Conservation (phyloP, 1,140 invertebrate species). For the Cyphomyrmex costatus region DNA sequence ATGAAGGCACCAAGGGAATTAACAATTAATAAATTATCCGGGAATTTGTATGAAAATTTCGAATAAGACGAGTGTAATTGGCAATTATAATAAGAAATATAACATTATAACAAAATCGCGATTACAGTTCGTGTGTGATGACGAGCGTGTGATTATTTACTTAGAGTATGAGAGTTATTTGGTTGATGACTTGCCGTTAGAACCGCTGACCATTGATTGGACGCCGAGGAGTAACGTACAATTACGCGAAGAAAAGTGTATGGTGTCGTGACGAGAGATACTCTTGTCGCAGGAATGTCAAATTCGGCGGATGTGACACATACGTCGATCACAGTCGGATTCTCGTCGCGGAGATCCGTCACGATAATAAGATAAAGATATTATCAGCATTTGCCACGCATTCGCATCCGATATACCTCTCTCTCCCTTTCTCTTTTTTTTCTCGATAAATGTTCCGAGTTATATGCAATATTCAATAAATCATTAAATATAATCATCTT, state of each 20-base stretch:
- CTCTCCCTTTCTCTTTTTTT: background rate
- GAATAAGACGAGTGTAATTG: conserved; percentile 12
- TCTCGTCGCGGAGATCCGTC: background rate
- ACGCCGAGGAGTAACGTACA: conserved; percentile 36
- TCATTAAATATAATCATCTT: conserved; percentile 33
- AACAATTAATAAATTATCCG: conserved; percentile 74
- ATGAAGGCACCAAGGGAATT: conserved; percentile 75
- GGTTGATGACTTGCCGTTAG: conserved; percentile 58
- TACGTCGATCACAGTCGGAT: conserved; percentile 28
- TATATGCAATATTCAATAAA: conserved; percentile 21
- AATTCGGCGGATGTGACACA: conserved; percentile 29
- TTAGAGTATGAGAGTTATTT: conserved; percentile 60
- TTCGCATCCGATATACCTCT: conserved; percentile 4
- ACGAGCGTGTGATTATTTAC: conserved; percentile 34
- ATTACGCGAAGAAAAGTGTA: conserved; percentile 12
- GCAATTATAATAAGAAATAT: conserved; percentile 30
- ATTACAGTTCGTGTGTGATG: conserved; percentile 17
- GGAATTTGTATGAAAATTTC: conserved; percentile 46
- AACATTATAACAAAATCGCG: conserved; percentile 23
- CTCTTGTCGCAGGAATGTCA: conserved; percentile 56
- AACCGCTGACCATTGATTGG: conserved; percentile 53
- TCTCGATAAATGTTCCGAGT: conserved; percentile 18
- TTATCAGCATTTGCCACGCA: background rate
- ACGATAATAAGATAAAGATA: background rate
- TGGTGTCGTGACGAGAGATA: conserved; percentile 20